Percentiles rank a stretch among this genome's conserved stretches.
Evolutionary conservation across 2,113 vertebrate species (phyloP).

Genomic region (Trachemys scripta): DNA sequence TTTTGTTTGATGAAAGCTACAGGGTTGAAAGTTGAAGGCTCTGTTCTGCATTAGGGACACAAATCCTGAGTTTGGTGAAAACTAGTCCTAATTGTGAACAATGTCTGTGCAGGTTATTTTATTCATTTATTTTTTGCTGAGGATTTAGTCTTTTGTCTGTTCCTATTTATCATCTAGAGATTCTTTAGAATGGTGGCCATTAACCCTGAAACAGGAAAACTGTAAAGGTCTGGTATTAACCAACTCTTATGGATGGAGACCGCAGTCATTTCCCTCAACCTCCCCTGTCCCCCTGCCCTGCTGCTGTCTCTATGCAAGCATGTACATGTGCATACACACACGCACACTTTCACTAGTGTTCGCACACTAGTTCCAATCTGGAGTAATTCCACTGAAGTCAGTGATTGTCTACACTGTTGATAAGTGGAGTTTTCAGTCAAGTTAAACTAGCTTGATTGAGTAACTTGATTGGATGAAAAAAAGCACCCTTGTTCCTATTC

Average conservation of each 20-base stretch:
- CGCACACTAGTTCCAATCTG: neutral
- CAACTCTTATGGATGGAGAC: neutral
- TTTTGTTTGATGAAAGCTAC: neutral
- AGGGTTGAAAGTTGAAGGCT: neutral
- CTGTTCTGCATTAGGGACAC: neutral
- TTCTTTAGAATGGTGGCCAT: neutral
- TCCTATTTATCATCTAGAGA: neutral
- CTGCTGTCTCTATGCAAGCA: neutral
- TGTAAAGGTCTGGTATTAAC: accelerated
- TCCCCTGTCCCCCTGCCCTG: neutral
- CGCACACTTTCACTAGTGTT: neutral
- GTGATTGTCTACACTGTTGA: neutral
- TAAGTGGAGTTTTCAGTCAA: neutral
- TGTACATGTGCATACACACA: neutral
- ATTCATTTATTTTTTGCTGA: neutral
- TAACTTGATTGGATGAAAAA: neutral
- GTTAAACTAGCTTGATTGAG: neutral
- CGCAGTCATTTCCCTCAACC: accelerated
- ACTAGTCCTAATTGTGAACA: neutral
- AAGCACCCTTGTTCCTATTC: neutral
- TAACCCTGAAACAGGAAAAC: neutral
- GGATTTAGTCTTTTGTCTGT: neutral
- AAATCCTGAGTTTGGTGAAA: neutral
- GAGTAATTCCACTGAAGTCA: neutral
- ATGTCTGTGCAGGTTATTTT: neutral